Percentiles rank a stretch among this genome's conserved stretches.
These are phyloP conservation scores for Watsonalla cultraria DNA, from an alignment of 2,888 invertebrate genomes.

Conservation along the genomic window DNA sequence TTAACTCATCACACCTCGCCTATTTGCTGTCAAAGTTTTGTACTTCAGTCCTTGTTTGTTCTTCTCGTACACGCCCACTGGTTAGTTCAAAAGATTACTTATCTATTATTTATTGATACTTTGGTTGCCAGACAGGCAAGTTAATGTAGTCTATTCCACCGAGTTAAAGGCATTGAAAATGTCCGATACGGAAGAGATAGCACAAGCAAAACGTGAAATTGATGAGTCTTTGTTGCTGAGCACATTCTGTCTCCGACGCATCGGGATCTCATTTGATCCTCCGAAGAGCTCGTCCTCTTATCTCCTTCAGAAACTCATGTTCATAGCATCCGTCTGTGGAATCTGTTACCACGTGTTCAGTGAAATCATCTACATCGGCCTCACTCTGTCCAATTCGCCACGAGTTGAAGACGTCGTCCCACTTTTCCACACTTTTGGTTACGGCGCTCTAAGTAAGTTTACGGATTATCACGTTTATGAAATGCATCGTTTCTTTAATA, in stretches of 20 bases:
- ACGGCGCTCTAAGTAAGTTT: constrained; percentile 65
- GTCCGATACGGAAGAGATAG: constrained; percentile 28
- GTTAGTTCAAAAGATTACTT: constrained; percentile 11
- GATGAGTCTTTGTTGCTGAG: constrained; percentile 49
- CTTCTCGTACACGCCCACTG: constrained; percentile 15
- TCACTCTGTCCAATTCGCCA: constrained; percentile 62
- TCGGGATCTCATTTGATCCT: constrained; percentile 54
- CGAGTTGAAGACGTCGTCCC: constrained; percentile 68
- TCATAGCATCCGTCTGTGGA: constrained; percentile 43
- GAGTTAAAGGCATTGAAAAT: constrained; percentile 28
- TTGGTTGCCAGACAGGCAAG: no score
- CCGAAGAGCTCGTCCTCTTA: constrained; percentile 32
- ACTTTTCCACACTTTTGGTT: constrained; percentile 68
- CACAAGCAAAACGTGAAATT: constrained; percentile 56
- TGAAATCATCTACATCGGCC: constrained; percentile 58
- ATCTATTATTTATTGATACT: constrained; percentile 1
- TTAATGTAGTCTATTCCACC: constrained; percentile 15
- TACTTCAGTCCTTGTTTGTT: constrained; percentile 24
- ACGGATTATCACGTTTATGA: constrained; percentile 17
- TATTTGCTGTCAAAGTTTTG: constrained; percentile 19
- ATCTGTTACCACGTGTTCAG: constrained; percentile 66
- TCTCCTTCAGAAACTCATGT: constrained; percentile 48
- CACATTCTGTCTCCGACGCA: constrained; percentile 53
- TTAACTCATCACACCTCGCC: constrained; percentile 17
- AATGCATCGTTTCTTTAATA: constrained; percentile 5